These are phyloP conservation scores for Mustela nigripes DNA, from an alignment of 2,113 vertebrate species.

Conservation along the genomic window DNA sequence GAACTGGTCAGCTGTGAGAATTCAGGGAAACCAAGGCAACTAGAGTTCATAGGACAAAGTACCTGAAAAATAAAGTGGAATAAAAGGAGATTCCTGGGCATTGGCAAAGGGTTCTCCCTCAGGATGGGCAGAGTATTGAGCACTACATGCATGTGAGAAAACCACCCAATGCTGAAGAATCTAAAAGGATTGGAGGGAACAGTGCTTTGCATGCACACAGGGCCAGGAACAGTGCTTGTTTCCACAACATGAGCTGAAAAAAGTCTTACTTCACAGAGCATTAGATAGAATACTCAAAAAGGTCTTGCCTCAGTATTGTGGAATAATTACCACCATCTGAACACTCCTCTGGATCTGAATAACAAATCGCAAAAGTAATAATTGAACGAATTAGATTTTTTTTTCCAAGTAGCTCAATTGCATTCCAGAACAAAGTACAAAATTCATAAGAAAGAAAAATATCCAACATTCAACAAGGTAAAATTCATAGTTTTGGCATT, in stretches of 20 bases:
- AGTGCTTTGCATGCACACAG: background rate
- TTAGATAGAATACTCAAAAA: background rate
- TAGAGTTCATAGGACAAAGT: background rate
- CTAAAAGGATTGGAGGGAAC: background rate
- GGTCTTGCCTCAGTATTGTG: background rate
- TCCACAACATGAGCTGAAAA: background rate
- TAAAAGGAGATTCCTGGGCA: background rate
- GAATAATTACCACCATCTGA: background rate
- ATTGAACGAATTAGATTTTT: background rate
- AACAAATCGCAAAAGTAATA: background rate
- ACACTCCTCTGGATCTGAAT: background rate
- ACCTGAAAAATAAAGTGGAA: background rate
- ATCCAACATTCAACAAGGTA: background rate
- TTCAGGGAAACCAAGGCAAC: background rate
- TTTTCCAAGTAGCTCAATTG: background rate
- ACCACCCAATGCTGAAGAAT: background rate
- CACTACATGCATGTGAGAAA: background rate
- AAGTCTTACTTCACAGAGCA: background rate
- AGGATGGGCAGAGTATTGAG: background rate
- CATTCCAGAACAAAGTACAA: background rate
- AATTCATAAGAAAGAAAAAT: background rate
- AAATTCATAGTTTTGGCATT: background rate
- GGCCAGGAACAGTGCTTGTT: fast-evolving
- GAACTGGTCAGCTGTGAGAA: background rate
- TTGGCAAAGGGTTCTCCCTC: fast-evolving